phyloP scores from a whole-genome alignment of 2,113 vertebrate genomes.

The Penelope pileata region DNA sequence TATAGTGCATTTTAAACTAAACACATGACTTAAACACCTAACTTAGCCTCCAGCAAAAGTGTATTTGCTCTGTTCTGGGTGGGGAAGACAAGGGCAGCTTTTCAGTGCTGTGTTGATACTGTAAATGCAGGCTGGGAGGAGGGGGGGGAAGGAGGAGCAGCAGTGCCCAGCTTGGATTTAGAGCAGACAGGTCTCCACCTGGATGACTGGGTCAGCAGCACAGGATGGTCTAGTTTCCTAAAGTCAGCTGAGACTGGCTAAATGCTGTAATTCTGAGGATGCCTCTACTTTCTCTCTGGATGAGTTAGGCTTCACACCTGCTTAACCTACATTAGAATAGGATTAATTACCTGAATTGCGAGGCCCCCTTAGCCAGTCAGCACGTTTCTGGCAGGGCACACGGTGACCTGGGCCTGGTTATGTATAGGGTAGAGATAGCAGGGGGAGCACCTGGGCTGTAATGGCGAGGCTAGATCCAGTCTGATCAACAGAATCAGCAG shows the following conservation, averaged over 20 bases:
- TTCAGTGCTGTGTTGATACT: not conserved
- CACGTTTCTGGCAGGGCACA: conserved; percentile 74
- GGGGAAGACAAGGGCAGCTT: not conserved
- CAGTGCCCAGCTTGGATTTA: conserved; percentile 7
- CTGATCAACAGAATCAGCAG: conserved; percentile 59
- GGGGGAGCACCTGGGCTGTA: conserved; percentile 58
- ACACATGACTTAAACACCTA: not conserved
- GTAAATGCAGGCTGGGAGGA: not conserved
- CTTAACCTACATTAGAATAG: conserved; percentile 84
- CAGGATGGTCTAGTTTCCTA: conserved; percentile 32
- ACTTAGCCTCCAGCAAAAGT: not conserved
- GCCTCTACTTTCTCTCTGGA: conserved; percentile 63
- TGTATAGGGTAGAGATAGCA: not conserved
- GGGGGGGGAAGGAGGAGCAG: not conserved
- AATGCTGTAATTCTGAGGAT: conserved; percentile 43
- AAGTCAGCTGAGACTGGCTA: conserved; percentile 67
- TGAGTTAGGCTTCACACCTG: conserved; percentile 74
- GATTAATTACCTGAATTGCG: conserved; percentile 79
- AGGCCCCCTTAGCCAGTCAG: conserved; percentile 69
- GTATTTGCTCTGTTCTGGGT: not conserved
- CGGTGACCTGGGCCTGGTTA: conserved; percentile 65
- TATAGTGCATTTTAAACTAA: not conserved
- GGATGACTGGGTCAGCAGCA: conserved; percentile 44
- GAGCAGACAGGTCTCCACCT: conserved; percentile 32
- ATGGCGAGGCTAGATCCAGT: not conserved